Percentiles rank a stretch among this genome's conserved stretches.
These are phyloP conservation scores for Antedon mediterranea DNA, from an alignment of 53 echinoderm and acorn worm genomes.

Conservation along the genomic window DNA sequence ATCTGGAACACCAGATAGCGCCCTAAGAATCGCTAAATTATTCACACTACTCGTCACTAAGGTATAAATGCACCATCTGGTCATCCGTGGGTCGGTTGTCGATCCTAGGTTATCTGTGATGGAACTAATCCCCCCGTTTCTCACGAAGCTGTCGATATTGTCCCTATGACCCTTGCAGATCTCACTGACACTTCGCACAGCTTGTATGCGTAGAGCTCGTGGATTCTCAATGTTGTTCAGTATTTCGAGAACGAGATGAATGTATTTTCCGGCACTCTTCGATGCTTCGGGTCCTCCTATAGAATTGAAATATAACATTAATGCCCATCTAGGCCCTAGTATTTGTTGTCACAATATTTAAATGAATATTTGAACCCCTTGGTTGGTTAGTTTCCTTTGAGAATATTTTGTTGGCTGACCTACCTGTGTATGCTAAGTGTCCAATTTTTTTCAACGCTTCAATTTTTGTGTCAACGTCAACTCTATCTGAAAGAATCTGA, in stretches of 20 bases:
- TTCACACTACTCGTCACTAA: conserved; percentile 44
- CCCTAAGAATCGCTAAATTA: conserved; percentile 6
- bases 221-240: conserved; percentile 15
- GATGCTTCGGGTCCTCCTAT: conserved; percentile 70
- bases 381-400: neutral
- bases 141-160: conserved; percentile 4
- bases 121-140: neutral
- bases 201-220: conserved; percentile 35
- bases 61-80: conserved; percentile 70
- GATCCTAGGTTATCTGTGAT: neutral
- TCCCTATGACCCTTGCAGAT: conserved; percentile 64
- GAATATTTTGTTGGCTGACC: neutral
- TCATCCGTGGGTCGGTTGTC: conserved; percentile 23
- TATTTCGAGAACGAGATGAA: conserved; percentile 22
- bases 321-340: no score
- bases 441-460: conserved; percentile 78
- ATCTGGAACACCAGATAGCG: conserved; percentile 15
- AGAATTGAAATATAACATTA: neutral
- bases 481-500: conserved; percentile 29
- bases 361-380: no score
- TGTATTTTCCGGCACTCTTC: conserved; percentile 42
- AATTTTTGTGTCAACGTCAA: conserved; percentile 45
- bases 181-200: conserved; percentile 49
- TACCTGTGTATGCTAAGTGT: conserved; percentile 70
- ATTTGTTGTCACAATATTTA: no score